These are phyloP conservation scores for Brienomyrus brachyistius DNA, from an alignment of 2,113 vertebrate genomes.

Conservation along the genomic window DNA sequence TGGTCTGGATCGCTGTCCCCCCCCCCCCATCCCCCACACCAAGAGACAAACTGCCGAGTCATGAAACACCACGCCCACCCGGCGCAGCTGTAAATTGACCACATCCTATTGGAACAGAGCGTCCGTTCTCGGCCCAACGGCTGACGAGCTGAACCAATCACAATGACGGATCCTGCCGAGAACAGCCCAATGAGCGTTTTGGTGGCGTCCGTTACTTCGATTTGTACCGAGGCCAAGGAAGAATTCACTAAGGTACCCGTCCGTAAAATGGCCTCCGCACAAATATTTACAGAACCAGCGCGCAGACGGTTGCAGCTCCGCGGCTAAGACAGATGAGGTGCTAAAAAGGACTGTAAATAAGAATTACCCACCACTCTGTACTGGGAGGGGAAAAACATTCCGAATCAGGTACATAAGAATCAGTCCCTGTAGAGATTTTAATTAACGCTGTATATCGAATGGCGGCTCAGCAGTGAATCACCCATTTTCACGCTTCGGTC, in stretches of 20 bases:
- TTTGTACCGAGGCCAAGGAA: not conserved
- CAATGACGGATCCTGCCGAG: not conserved
- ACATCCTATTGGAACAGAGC: conserved; percentile 21
- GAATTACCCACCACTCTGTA: not conserved
- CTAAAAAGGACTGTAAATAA: not conserved
- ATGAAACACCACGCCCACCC: not conserved
- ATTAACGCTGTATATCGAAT: not conserved
- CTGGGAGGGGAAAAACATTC: not conserved
- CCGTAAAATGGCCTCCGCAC: not conserved
- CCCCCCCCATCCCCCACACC: not conserved
- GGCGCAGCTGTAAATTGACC: conserved; percentile 11
- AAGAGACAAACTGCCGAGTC: not conserved
- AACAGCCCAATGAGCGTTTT: too few species aligned
- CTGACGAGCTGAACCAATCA: not conserved
- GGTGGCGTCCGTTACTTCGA: not conserved
- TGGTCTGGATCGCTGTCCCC: not conserved
- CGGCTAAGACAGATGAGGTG: not conserved
- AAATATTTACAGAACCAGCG: not conserved
- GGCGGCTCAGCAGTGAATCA: not conserved
- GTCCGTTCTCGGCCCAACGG: not conserved
- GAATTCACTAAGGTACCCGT: not conserved
- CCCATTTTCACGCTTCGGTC: not conserved
- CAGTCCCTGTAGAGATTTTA: not conserved
- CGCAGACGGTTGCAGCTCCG: not conserved
- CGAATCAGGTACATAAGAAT: not conserved